A percentile compares a stretch with the other conserved stretches of the same genome.
phyloP scores from a whole-genome alignment of 2,113 vertebrate species.

The Ceyx melanurus region DNA sequence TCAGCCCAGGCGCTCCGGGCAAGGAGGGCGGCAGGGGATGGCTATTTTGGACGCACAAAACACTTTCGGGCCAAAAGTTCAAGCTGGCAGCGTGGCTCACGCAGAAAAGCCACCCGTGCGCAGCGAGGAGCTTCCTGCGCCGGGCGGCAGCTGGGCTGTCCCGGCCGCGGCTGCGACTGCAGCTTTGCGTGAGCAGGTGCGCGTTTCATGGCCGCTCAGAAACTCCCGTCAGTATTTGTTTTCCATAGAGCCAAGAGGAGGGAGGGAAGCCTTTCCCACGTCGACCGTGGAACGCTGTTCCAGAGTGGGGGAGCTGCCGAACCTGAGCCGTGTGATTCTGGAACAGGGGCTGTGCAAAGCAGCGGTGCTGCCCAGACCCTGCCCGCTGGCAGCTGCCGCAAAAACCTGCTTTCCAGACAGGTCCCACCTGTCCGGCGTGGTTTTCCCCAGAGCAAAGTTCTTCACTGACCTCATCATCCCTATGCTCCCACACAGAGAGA shows the following conservation, averaged over 20 bases:
- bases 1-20: background rate
- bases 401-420: background rate
- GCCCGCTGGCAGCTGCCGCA: background rate
- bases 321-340: accelerated
- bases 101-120: background rate
- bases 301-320: background rate
- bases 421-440: background rate
- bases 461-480: background rate
- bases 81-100: background rate
- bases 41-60: background rate
- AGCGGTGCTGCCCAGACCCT: accelerated
- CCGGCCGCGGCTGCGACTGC: accelerated
- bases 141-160: accelerated
- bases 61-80: background rate
- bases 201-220: background rate
- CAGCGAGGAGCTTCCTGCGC: background rate
- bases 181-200: slow-evolving; percentile 36
- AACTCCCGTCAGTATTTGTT: background rate
- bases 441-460: background rate
- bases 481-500: accelerated
- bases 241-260: background rate
- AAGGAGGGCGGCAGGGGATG: background rate
- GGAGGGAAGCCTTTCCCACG: background rate
- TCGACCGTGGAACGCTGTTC: background rate
- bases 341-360: accelerated